Conservation (phyloP, 2,888 invertebrate species). For the Drosophila affinis region DNA sequence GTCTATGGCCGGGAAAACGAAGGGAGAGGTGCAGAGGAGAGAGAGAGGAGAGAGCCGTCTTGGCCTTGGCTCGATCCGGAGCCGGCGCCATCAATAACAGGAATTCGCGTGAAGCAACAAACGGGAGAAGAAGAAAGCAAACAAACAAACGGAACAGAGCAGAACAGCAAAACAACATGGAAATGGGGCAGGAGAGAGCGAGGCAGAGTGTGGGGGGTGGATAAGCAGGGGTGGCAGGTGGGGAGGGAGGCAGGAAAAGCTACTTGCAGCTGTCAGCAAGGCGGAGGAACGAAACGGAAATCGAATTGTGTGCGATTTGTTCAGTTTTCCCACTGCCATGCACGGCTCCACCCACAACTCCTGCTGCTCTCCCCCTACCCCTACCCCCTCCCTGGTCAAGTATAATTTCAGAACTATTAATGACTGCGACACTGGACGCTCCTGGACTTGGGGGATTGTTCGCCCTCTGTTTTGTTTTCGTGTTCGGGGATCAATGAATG, state of each 20-base stretch:
- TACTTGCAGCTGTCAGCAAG: constrained; percentile 71
- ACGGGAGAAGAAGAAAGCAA: constrained; percentile 65
- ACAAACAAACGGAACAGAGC: constrained; percentile 38
- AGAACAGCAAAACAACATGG: constrained; percentile 2
- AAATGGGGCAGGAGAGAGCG: not conserved
- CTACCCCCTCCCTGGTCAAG: constrained; percentile 58
- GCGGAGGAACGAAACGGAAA: constrained; percentile 61
- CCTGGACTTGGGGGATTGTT: constrained; percentile 49
- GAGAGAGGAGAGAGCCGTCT: not conserved
- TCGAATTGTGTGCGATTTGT: constrained; percentile 78
- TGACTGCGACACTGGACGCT: constrained; percentile 57
- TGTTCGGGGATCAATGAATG: constrained; percentile 69
- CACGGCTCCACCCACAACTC: not conserved
- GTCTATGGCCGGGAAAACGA: constrained; percentile 47
- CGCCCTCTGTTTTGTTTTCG: constrained; percentile 37
- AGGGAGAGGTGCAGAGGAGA: not conserved
- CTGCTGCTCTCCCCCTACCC: not conserved
- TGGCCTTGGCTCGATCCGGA: constrained; percentile 69
- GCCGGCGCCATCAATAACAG: constrained; percentile 73
- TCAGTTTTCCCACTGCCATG: constrained; percentile 52
- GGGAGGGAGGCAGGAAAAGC: constrained; percentile 21
- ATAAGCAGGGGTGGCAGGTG: not conserved
- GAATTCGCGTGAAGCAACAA: constrained; percentile 68
- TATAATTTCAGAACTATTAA: constrained; percentile 77
- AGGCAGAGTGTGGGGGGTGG: not conserved